Conservation (phyloP, 2,888 invertebrate genomes). For the Coremacera marginata region DNA sequence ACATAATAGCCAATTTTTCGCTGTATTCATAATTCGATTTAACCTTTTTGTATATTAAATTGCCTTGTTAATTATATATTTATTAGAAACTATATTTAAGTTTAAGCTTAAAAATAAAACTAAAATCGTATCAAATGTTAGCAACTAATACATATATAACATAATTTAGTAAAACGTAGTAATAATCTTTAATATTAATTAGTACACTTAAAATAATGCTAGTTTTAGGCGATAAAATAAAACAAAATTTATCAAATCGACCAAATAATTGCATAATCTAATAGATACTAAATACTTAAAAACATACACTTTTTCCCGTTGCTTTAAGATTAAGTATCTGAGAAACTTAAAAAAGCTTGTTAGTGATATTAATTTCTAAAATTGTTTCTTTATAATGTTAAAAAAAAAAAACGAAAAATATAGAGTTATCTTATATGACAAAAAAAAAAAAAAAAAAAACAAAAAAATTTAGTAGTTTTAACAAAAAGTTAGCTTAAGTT, state of each 20-base stretch:
- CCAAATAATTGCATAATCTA: slow-evolving; percentile 19
- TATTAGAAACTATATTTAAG: not conserved
- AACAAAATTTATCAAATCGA: slow-evolving; percentile 13
- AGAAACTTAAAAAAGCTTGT: slow-evolving; percentile 60
- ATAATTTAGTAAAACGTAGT: not conserved
- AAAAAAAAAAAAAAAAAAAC: slow-evolving; percentile 27
- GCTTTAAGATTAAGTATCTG: slow-evolving; percentile 46
- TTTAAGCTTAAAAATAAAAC: slow-evolving; percentile 8
- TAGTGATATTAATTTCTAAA: slow-evolving; percentile 69
- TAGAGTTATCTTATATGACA: slow-evolving; percentile 8
- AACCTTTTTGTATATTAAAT: slow-evolving; percentile 8
- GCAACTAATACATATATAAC: not conserved
- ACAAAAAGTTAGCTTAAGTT: slow-evolving; percentile 36
- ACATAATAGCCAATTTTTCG: not conserved
- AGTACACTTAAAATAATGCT: not conserved
- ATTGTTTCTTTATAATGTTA: slow-evolving; percentile 34
- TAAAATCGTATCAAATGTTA: not conserved
- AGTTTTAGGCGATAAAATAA: slow-evolving; percentile 8
- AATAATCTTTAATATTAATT: not conserved
- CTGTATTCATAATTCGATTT: slow-evolving; percentile 5
- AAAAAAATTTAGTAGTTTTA: slow-evolving; percentile 31
- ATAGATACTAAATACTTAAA: not conserved
- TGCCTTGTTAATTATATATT: slow-evolving; percentile 34
- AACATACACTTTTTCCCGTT: not conserved
- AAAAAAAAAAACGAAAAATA: no score